phyloP scores from a whole-genome alignment of 2,888 invertebrate species.

The Ptycholaimellus sp. region DNA sequence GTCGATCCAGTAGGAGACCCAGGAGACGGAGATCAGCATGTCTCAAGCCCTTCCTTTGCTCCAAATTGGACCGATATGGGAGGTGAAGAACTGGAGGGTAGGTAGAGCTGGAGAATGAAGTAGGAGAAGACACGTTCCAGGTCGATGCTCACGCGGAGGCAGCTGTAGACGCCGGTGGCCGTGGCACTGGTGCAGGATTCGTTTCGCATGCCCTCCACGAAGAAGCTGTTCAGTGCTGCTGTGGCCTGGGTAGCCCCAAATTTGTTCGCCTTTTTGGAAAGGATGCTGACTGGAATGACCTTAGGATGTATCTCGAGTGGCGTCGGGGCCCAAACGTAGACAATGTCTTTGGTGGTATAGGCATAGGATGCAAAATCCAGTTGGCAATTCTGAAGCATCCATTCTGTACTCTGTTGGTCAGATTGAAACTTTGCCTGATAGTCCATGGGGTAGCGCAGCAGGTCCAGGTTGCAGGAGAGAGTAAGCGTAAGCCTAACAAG shows the following conservation, averaged over 20 bases:
- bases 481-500: constrained; percentile 16
- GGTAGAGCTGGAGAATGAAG: constrained; percentile 23
- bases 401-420: too few relatives aligned
- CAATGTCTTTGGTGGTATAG: constrained; percentile 84
- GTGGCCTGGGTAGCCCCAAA: constrained; percentile 47
- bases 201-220: constrained; percentile 68
- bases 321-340: constrained; percentile 73
- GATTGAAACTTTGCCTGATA: too few relatives aligned
- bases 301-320: too few relatives aligned
- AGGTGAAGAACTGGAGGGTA: constrained; percentile 13
- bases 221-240: constrained; percentile 59
- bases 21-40: constrained; percentile 13
- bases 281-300: too few relatives aligned
- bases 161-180: constrained; percentile 42
- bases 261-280: too few relatives aligned
- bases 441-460: constrained; percentile 23
- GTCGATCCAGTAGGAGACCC: constrained; percentile 22
- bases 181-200: constrained; percentile 88
- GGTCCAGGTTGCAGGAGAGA: constrained; percentile 22
- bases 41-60: neutral
- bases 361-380: constrained; percentile 39
- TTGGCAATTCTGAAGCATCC: constrained; percentile 20
- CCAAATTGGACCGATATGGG: constrained; percentile 4
- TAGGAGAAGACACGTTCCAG: constrained; percentile 24
- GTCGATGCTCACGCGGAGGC: constrained; percentile 18